Evolutionary conservation across 2,113 vertebrate species (phyloP).

Genomic region (Cheirogaleus medius): DNA sequence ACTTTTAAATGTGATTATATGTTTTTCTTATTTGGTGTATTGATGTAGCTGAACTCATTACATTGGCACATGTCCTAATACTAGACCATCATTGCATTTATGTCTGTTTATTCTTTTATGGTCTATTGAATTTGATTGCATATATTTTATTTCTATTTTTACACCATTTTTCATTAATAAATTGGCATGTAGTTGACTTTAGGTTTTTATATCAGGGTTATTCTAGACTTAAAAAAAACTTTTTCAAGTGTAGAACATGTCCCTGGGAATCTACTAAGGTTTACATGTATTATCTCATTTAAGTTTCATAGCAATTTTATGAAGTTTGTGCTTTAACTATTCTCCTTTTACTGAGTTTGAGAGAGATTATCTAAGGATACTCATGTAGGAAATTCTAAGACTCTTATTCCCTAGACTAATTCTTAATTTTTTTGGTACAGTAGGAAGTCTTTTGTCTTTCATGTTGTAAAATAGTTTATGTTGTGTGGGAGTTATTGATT

Average conservation of each 20-base stretch:
- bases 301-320: background rate
- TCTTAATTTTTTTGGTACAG: background rate
- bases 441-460: background rate
- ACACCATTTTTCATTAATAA: background rate
- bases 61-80: background rate
- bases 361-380: background rate
- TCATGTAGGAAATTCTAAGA: background rate
- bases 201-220: background rate
- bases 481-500: constrained; percentile 8
- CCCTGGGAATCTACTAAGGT: background rate
- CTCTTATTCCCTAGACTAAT: background rate
- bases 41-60: background rate
- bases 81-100: background rate
- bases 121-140: background rate
- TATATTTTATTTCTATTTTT: constrained; percentile 32
- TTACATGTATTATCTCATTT: background rate
- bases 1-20: background rate
- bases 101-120: background rate
- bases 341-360: background rate
- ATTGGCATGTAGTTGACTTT: background rate
- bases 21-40: background rate
- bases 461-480: background rate
- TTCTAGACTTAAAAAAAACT: background rate
- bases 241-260: background rate
- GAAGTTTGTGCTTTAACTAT: background rate